Conservation (phyloP, 2,797 vertebrate species). For the Brachyalestes nurse region DNA sequence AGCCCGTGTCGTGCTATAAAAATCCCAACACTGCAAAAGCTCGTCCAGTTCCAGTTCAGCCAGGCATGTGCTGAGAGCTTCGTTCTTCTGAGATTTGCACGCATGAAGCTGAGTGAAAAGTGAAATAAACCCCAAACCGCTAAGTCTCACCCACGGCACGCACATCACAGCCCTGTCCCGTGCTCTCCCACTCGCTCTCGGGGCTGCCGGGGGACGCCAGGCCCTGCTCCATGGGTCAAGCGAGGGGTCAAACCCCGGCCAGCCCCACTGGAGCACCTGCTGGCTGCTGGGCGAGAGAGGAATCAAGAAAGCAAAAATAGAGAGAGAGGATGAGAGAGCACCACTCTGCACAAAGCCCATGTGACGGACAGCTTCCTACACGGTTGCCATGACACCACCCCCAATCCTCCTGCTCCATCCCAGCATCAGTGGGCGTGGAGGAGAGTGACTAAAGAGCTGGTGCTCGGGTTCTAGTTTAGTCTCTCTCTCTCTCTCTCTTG, state of each 20-base stretch:
- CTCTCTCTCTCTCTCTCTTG: conserved; percentile 35
- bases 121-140: conserved; percentile 31
- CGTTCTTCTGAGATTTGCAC: neutral
- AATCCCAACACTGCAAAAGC: neutral
- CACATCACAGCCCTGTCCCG: conserved; percentile 50
- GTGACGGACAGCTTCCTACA: conserved; percentile 62
- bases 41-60: neutral
- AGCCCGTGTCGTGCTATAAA: conserved; percentile 1
- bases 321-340: neutral
- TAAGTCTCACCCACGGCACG: conserved; percentile 57
- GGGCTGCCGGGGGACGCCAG: conserved; percentile 22
- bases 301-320: neutral
- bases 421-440: conserved; percentile 64
- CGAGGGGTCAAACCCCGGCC: conserved; percentile 23
- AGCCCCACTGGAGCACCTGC: conserved; percentile 18
- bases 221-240: conserved; percentile 48
- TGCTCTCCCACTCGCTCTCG: conserved; percentile 23
- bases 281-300: neutral
- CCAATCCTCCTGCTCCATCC: conserved; percentile 66
- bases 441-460: conserved; percentile 70
- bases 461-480: conserved; percentile 32
- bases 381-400: conserved; percentile 75
- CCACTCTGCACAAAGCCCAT: conserved; percentile 38
- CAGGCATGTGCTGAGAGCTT: neutral
- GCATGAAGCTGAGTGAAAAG: conserved; percentile 1